A percentile compares a stretch with the other conserved stretches of the same genome.
These are phyloP conservation scores for Anarrhichthys ocellatus DNA, from an alignment of 2,113 vertebrate genomes.

Conservation along the genomic window DNA sequence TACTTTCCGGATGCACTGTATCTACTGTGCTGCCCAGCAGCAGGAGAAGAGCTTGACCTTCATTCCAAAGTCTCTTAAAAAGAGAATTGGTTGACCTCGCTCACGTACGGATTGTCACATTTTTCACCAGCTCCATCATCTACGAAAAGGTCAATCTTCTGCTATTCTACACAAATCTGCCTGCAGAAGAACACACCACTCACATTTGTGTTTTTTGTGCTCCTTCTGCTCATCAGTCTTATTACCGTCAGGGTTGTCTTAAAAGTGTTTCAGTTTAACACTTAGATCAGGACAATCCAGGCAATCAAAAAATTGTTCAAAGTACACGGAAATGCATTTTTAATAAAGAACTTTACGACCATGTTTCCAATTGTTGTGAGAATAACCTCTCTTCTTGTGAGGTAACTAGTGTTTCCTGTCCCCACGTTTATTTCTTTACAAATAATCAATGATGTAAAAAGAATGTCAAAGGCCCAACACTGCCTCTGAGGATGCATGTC, in stretches of 20 bases:
- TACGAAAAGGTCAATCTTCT: conserved; percentile 26
- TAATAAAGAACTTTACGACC: neutral
- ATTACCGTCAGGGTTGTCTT: neutral
- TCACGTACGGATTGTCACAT: conserved; percentile 22
- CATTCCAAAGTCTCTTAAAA: conserved; percentile 36
- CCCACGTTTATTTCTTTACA: neutral
- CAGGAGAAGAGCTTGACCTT: conserved; percentile 27
- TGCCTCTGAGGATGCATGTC: neutral
- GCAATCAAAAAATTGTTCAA: neutral
- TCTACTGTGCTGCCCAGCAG: neutral
- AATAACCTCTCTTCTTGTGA: neutral
- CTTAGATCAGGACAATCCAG: neutral
- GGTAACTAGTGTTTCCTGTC: neutral
- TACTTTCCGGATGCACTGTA: too few relatives aligned
- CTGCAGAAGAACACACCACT: neutral
- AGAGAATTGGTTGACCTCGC: conserved; percentile 51
- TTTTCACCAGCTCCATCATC: conserved; percentile 19
- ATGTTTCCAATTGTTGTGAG: neutral
- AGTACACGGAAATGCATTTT: neutral
- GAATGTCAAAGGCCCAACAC: neutral
- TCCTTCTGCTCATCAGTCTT: neutral
- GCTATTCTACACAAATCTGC: neutral
- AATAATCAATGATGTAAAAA: neutral
- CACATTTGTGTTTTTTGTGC: neutral
- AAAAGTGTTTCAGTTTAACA: neutral